Percentiles rank a stretch among this genome's conserved stretches.
Evolutionary conservation across 2,113 vertebrate genomes (phyloP).

Genomic region (Amphilophus citrinellus): DNA sequence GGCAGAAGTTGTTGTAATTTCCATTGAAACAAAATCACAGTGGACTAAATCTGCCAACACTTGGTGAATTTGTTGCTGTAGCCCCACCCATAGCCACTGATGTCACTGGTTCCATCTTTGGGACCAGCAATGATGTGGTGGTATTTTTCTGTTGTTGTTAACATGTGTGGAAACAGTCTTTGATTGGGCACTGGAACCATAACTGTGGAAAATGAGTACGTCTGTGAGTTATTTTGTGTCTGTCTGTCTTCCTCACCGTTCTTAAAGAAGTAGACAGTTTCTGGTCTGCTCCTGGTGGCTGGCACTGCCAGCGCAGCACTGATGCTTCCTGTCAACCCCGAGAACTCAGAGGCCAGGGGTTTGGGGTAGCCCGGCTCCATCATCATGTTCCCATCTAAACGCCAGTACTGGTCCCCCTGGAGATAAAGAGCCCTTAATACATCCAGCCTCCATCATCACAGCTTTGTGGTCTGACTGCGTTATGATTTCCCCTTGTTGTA

Average conservation of each 20-base stretch:
- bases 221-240: not conserved
- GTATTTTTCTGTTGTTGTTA: not conserved
- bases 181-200: not conserved
- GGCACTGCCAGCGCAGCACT: conserved; percentile 84
- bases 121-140: not conserved
- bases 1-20: no score
- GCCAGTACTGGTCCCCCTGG: conserved; percentile 90
- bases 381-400: conserved; percentile 84
- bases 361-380: conserved; percentile 88
- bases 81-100: not conserved
- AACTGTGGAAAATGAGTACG: not conserved
- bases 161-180: not conserved
- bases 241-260: conserved; percentile 76
- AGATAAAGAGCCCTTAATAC: not conserved
- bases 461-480: not conserved
- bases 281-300: conserved; percentile 81
- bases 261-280: conserved; percentile 92
- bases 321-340: conserved; percentile 86
- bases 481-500: not conserved
- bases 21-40: no score
- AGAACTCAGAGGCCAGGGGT: conserved; percentile 86
- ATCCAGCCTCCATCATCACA: not conserved
- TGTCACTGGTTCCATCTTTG: not conserved
- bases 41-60: not conserved
- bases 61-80: not conserved